Base-by-base conservation (phyloP, 1,140 invertebrate genomes). In the Trichoplusia ni region DNA sequence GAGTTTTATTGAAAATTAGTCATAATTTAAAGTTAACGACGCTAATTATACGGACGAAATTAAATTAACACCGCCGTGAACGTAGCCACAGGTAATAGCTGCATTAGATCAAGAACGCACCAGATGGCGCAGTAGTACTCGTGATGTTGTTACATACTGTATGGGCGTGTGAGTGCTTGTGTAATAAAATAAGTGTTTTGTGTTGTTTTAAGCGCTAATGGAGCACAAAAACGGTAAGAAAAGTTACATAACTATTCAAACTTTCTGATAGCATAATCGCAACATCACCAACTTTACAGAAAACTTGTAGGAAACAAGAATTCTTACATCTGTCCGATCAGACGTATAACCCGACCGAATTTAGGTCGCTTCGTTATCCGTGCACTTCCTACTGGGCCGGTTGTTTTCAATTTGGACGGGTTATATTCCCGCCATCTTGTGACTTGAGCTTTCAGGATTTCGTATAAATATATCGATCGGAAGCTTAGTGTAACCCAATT, bases 91-190 rank as follows among this genome's bases (percentile, higher is more conserved):
- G 77, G 82, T 86, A 72, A 71, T 65, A 46, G 61, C 64, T 77
- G 64, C 72, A 71, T 72, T 77, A 72, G 66, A 67, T 72, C 51
- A 65, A 76, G 56, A 75, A 65, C 56, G 53, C 80, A 70, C 79
- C 81, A 90, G 86, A 86, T 79, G 86, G 84, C 85, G 86, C 83
- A 90, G 87, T 88, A 61, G 75, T 88, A 82, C 79, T 81, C 87
- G 85, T 88, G 85, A 90, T 90, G 87, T 90, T 87, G 83, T 84
- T 86, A 80, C 85, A 86, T 84, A 82, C 81, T 73, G 81, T 82
- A 86, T 81, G 87, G 87, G 87, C 85, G 87, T 88, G 85, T 87
- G 81, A 87, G 87, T 90, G 87, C 82, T 88, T 90, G 87, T 88
- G 84, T 80, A 84, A 82, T 84, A 86, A 86, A 80, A 73, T 78